These are phyloP conservation scores for Cyclina sinensis DNA, from an alignment of 1,140 invertebrate species.

Conservation along the genomic window DNA sequence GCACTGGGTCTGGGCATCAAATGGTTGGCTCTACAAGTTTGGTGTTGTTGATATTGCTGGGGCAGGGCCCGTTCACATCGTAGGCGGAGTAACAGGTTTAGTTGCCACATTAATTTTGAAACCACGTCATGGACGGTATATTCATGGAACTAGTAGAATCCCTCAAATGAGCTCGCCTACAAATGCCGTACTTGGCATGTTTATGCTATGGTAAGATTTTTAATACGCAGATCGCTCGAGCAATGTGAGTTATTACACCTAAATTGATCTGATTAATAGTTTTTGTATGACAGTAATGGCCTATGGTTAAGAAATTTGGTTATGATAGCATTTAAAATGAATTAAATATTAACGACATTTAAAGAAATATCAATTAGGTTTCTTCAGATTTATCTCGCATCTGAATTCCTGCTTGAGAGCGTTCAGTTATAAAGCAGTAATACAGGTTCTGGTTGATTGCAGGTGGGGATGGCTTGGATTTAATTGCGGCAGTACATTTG, in stretches of 20 bases:
- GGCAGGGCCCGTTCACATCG: slow-evolving; percentile 95
- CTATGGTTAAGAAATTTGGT: too few species aligned
- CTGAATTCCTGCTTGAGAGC: too few species aligned
- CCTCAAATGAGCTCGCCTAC: slow-evolving; percentile 95
- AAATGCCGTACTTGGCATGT: slow-evolving; percentile 96
- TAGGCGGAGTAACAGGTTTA: slow-evolving; percentile 92
- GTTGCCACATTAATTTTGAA: slow-evolving; percentile 96
- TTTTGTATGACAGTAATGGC: too few species aligned
- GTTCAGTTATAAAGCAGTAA: too few species aligned
- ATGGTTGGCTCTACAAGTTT: slow-evolving; percentile 78
- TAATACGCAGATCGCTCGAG: too few species aligned
- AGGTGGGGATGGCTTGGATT: slow-evolving; percentile 87
- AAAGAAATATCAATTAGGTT: too few species aligned
- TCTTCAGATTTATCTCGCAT: too few species aligned
- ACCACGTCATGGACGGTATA: slow-evolving; percentile 94
- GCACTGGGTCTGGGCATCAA: slow-evolving; percentile 90
- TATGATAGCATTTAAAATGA: too few species aligned
- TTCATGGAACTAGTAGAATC: slow-evolving; percentile 89
- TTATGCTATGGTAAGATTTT: slow-evolving; percentile 92
- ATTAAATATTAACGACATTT: too few species aligned
- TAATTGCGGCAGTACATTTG: slow-evolving; percentile 86
- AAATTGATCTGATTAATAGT: too few species aligned
- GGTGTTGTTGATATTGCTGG: slow-evolving; percentile 90
- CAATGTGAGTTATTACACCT: too few species aligned
- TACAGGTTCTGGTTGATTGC: too few species aligned